Evolutionary conservation across 2,888 invertebrate genomes (phyloP).

Genomic region (Ctenicera cuprea): DNA sequence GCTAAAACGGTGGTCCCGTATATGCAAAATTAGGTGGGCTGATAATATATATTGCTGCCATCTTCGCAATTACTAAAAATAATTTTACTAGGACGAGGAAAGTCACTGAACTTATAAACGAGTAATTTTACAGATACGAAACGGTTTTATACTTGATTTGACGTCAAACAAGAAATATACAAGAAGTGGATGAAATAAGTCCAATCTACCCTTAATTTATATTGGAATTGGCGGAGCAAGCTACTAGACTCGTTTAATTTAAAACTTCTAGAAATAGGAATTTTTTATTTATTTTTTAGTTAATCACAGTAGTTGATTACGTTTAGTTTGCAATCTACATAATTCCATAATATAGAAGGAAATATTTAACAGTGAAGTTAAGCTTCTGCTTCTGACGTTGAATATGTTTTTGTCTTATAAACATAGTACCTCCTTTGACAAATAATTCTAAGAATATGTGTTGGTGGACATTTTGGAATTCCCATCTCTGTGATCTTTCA

Average conservation of each 20-base stretch:
- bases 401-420: too few species aligned
- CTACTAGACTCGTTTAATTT: too few species aligned
- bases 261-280: too few species aligned
- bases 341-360: too few species aligned
- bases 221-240: too few species aligned
- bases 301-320: too few species aligned
- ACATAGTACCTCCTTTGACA: too few species aligned
- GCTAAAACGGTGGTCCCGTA: conserved; percentile 29
- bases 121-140: conserved; percentile 27
- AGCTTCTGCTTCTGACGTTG: not conserved
- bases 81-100: conserved; percentile 42
- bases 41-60: conserved; percentile 5
- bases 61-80: conserved; percentile 43
- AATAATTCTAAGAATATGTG: too few species aligned
- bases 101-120: conserved; percentile 42
- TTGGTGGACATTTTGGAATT: too few species aligned
- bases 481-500: too few species aligned
- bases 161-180: conserved; percentile 8
- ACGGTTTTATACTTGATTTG: conserved; percentile 19
- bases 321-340: too few species aligned
- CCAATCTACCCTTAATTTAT: not conserved
- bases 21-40: conserved; percentile 34
- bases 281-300: too few species aligned
- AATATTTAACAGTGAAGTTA: not conserved
- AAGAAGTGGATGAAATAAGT: not conserved